Conservation (phyloP, 2,888 invertebrate genomes). For the Rhabditophanes sp. region DNA sequence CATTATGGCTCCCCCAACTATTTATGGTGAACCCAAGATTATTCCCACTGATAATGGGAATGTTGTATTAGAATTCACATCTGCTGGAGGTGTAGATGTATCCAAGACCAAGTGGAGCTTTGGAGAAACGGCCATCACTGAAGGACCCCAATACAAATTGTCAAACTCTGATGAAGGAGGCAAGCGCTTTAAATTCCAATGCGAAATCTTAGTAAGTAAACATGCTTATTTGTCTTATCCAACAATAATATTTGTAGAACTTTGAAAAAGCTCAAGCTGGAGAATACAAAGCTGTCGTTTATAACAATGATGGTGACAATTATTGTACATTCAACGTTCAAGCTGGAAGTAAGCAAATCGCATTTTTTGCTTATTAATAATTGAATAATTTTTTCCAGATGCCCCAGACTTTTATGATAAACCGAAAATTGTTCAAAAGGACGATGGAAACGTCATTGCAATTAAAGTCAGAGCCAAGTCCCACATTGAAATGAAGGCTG, state of each 20-base stretch:
- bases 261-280: slow-evolving; percentile 43
- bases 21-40: slow-evolving; percentile 42
- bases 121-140: slow-evolving; percentile 30
- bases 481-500: slow-evolving; percentile 39
- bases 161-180: slow-evolving; percentile 34
- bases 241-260: slow-evolving; percentile 18
- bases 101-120: slow-evolving; percentile 39
- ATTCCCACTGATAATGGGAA: slow-evolving; percentile 23
- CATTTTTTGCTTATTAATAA: too few relatives aligned
- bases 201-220: slow-evolving; percentile 34
- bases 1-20: slow-evolving; percentile 39
- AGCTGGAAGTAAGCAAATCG: slow-evolving; percentile 42
- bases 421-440: slow-evolving; percentile 44
- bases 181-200: slow-evolving; percentile 28
- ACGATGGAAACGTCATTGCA: slow-evolving; percentile 39
- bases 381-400: slow-evolving; percentile 32
- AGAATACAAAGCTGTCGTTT: slow-evolving; percentile 39
- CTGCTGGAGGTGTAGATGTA: slow-evolving; percentile 28
- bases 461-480: slow-evolving; percentile 44
- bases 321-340: slow-evolving; percentile 39
- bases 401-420: slow-evolving; percentile 45
- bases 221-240: slow-evolving; percentile 3
- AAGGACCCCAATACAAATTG: slow-evolving; percentile 30
- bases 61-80: slow-evolving; percentile 38
- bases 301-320: slow-evolving; percentile 35